These are phyloP conservation scores for Garra rufa DNA, from an alignment of 2,113 vertebrate species.

Conservation along the genomic window DNA sequence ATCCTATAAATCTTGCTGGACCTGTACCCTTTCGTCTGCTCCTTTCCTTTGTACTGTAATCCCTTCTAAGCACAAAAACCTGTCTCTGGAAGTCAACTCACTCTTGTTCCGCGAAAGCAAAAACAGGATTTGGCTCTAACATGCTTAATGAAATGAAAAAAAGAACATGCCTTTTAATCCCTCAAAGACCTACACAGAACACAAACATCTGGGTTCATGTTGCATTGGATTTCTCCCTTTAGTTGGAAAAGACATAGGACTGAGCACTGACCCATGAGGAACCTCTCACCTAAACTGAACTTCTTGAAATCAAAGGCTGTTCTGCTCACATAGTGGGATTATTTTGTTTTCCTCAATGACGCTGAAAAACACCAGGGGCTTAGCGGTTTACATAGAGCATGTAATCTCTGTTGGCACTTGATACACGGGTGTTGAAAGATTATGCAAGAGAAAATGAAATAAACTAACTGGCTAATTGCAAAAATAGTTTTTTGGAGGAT, in stretches of 20 bases:
- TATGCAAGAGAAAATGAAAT: conserved; percentile 47
- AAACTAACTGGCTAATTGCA: conserved; percentile 46
- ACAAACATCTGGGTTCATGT: conserved; percentile 17
- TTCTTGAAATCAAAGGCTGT: conserved; percentile 11
- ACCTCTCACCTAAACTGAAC: conserved; percentile 46
- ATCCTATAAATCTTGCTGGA: conserved; percentile 7
- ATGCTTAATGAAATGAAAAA: conserved; percentile 8
- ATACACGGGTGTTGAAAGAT: conserved; percentile 56
- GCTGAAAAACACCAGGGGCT: background rate
- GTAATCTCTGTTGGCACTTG: conserved; percentile 60
- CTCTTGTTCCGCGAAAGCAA: conserved; percentile 26
- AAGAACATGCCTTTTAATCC: conserved; percentile 37
- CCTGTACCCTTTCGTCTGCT: conserved; percentile 14
- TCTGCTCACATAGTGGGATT: conserved; percentile 32
- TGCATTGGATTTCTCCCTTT: background rate
- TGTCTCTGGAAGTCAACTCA: conserved; percentile 29
- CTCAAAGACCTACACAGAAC: conserved; percentile 22
- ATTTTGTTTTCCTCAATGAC: conserved; percentile 33
- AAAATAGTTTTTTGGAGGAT: conserved; percentile 1
- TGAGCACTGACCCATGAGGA: background rate
- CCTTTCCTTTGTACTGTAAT: conserved; percentile 33
- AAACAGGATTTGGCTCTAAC: conserved; percentile 32
- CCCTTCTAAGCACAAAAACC: conserved; percentile 20
- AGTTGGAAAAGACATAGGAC: conserved; percentile 22
- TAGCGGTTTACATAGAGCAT: conserved; percentile 54